Evolutionary conservation across 92 coral and sea anemone species (phyloP).

Genomic region (Epizoanthus stellaris): DNA sequence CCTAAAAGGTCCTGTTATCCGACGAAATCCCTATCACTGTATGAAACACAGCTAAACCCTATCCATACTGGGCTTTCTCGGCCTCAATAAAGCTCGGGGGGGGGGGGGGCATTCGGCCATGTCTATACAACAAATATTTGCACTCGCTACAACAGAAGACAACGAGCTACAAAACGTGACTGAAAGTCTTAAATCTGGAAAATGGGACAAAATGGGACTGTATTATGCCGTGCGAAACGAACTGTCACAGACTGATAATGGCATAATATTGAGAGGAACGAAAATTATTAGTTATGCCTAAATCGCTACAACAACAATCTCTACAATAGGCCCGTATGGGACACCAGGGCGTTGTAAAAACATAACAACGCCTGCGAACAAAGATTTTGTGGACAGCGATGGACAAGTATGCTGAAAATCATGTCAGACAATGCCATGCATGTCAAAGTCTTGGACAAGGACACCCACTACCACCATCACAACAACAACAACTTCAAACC

Average conservation of each 20-base stretch:
- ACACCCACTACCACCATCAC: background rate
- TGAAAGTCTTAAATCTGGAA: conserved; percentile 26
- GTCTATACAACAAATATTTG: no score
- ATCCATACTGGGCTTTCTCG: no score
- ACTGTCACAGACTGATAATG: conserved; percentile 39
- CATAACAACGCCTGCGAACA: conserved; percentile 12
- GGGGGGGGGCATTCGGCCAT: no score
- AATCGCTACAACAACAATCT: background rate
- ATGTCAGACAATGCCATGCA: conserved; percentile 14
- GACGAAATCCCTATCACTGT: no score
- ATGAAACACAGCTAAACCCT: no score
- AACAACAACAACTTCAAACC: conserved; percentile 16
- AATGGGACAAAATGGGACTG: conserved; percentile 26
- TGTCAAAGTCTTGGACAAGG: conserved; percentile 15
- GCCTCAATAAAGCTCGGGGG: no score
- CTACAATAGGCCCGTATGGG: conserved; percentile 17
- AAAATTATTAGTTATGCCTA: conserved; percentile 38
- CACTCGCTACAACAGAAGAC: background rate
- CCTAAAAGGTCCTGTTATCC: no score
- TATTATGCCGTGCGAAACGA: conserved; percentile 33
- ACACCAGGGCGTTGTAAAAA: conserved; percentile 35
- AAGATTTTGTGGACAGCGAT: conserved; percentile 27
- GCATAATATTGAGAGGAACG: conserved; percentile 43
- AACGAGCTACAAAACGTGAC: conserved; percentile 35
- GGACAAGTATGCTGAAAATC: conserved; percentile 30